phyloP scores from a whole-genome alignment of 1,140 invertebrate genomes.

The Hylaeus volcanicus region DNA sequence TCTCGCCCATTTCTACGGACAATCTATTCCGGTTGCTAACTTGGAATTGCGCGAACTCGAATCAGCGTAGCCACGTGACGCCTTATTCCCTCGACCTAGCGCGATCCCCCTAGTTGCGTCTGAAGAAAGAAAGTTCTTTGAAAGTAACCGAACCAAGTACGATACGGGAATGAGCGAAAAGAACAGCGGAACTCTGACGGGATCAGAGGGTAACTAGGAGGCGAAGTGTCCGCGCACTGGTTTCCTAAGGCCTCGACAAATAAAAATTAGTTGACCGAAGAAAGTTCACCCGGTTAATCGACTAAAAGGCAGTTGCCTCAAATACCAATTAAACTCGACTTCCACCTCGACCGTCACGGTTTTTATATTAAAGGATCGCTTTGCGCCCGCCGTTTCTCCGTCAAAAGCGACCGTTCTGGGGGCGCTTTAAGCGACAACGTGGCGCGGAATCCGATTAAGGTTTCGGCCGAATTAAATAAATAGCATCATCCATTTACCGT shows the following conservation, averaged over 20 bases:
- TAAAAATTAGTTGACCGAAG: constrained; percentile 3
- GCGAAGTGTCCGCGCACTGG: background rate
- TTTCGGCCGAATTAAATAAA: background rate
- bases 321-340: constrained; percentile 9
- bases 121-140: constrained; percentile 11
- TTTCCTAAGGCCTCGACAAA: background rate
- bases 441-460: background rate
- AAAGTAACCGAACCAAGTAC: background rate
- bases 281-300: background rate
- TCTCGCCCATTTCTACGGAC: background rate
- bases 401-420: background rate
- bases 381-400: too few species aligned
- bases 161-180: background rate
- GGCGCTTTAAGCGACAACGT: background rate
- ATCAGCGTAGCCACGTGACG: constrained; percentile 16
- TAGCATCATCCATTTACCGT: background rate
- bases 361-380: background rate
- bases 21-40: background rate
- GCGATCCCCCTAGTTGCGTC: constrained; percentile 43
- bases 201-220: background rate
- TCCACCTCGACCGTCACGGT: background rate
- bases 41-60: constrained; percentile 22
- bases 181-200: background rate
- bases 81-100: constrained; percentile 13
- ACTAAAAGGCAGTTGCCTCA: background rate